Evolutionary conservation across 1,140 invertebrate genomes (phyloP), one percentile per base, ranked within the genome.

Genomic region (Centruroides vittatus): DNA sequence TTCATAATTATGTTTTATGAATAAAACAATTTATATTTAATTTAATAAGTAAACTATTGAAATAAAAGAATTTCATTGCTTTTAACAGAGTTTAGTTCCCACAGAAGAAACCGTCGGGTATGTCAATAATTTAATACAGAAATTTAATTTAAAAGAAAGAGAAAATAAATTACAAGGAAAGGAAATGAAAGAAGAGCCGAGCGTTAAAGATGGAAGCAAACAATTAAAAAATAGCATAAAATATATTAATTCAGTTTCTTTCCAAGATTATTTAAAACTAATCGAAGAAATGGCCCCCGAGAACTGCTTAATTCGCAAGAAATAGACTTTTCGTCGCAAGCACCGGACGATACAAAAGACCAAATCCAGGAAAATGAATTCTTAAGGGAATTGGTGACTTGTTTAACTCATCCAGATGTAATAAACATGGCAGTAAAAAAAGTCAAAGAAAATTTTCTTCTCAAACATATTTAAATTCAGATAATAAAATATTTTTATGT

Each of bases 391-490:
- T 59, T 67, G 35, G 52, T 67, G 4, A 61, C 65, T 52, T 62
- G 57, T 58, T 62, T 67, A 55, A 55, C 65, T n/a, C 61, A 67
- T 56, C 66, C 66, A 5, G 61, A 67, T 48, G 66, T 67, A 4
- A 62, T 67, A 46, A 41, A 41, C 41, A 41, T 41, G 41, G 41
- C 41, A 41, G 41, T 41, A 41, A 41, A 41, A 41, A 41, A 41
- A 41, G 41, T 41, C 41, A 41, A 41, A 41, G 41, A 41, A 41
- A 41, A 41, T 41, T 41, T 41, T 41, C 5, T 41, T 41, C 41
- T 6, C 8, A 41, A 41, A 41, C 5, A 41, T 41, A 41, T 41
- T 41, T 41, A 41, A 41, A 41, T 41, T 41, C 8, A 41, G 41
- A 41, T 41, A 41, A 41, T 41, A 5, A 41, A 41, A 41, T 41